Evolutionary conservation across 64 coral and sea anemone species (phyloP).

Genomic region (Porites lutea): DNA sequence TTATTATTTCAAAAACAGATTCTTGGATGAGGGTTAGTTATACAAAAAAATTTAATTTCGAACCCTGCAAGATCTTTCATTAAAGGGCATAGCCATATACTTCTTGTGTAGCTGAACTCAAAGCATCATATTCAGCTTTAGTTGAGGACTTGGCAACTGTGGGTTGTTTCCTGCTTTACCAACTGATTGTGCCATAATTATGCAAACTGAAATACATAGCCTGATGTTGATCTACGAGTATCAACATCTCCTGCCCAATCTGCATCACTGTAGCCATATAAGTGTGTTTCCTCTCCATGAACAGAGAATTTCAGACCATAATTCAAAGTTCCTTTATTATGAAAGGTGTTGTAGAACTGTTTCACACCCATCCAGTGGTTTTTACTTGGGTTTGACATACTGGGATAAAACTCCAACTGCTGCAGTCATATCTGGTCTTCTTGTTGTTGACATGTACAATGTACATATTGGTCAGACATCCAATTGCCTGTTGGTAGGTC

Average conservation of each 20-base stretch:
- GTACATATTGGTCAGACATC: no score
- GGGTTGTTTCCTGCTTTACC: conserved; percentile 35
- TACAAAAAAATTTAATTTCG: no score
- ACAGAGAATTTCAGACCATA: conserved; percentile 4
- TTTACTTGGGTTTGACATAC: conserved; percentile 43
- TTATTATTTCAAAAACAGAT: no score
- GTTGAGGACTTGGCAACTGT: conserved; percentile 42
- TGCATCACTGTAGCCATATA: conserved; percentile 39
- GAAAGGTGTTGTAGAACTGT: conserved; percentile 24
- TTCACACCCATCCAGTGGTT: conserved; percentile 55
- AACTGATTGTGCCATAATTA: conserved; percentile 13
- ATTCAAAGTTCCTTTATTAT: conserved; percentile 44
- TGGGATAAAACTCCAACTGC: conserved; percentile 1
- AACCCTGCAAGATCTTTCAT: not conserved
- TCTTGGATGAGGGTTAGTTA: no score
- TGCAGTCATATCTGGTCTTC: no score
- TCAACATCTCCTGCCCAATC: conserved; percentile 68
- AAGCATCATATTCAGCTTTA: conserved; percentile 36
- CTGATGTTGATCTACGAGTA: not conserved
- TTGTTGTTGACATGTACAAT: no score
- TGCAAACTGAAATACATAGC: conserved; percentile 47
- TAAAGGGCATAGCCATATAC: not conserved
- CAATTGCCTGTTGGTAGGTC: no score
- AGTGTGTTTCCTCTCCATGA: conserved; percentile 25
- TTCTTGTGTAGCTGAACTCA: not conserved